Evolutionary conservation across 2,113 vertebrate species (phyloP).

Genomic region (Narcine bancroftii): DNA sequence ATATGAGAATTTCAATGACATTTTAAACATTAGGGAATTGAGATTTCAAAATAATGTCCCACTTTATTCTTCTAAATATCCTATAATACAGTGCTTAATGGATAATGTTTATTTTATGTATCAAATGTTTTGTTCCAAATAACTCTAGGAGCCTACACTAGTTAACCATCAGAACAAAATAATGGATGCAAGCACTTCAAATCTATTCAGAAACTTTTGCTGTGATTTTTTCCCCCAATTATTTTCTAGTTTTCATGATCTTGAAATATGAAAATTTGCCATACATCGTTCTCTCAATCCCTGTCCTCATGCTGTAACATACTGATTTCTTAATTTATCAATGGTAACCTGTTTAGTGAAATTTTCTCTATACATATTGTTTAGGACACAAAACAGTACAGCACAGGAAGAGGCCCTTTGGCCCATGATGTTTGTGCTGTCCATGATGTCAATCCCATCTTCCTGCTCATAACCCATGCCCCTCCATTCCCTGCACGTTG

Average conservation of each 20-base stretch:
- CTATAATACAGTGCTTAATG: background rate
- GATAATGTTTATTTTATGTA: background rate
- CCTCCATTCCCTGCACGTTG: too few species aligned
- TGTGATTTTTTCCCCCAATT: background rate
- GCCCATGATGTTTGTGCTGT: too few species aligned
- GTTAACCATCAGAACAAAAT: background rate
- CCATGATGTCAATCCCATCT: too few species aligned
- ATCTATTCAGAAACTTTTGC: background rate
- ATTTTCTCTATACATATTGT: too few species aligned
- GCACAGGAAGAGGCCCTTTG: too few species aligned
- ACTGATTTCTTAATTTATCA: background rate
- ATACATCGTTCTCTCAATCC: background rate
- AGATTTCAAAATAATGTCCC: constrained; percentile 1
- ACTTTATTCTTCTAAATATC: background rate
- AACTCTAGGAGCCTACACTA: background rate
- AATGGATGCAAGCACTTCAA: background rate
- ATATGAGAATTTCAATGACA: background rate
- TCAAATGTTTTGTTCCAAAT: background rate
- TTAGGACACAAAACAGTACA: too few species aligned
- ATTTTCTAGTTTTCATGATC: background rate
- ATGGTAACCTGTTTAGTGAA: background rate
- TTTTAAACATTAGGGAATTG: background rate
- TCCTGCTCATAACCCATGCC: too few species aligned
- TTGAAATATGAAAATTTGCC: background rate
- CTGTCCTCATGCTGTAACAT: background rate